Conservation (phyloP, 2,888 invertebrate genomes). For the Sycophila texana region DNA sequence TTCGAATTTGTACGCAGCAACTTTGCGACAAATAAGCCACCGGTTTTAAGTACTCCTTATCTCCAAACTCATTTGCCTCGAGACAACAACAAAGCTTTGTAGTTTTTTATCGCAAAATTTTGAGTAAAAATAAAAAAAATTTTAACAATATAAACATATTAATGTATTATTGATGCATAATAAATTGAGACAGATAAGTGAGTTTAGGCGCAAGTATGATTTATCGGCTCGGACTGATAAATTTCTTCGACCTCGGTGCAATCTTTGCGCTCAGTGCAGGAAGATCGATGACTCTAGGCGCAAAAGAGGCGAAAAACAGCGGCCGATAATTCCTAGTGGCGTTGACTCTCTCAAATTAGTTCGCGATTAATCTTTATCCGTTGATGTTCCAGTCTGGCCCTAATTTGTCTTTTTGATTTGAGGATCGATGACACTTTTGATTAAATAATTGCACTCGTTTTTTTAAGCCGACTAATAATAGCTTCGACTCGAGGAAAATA, state of each 20-base stretch:
- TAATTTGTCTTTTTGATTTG: not conserved
- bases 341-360: slow-evolving; percentile 21
- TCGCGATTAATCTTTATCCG: slow-evolving; percentile 16
- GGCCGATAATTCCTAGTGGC: slow-evolving; percentile 12
- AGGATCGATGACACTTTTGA: not conserved
- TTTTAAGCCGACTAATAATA: not conserved
- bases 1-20: no score
- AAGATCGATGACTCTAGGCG: slow-evolving; percentile 39
- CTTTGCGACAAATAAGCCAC: no score
- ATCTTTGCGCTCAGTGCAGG: no score
- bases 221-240: slow-evolving; percentile 18
- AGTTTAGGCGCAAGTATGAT: not conserved
- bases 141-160: no score
- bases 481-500: no score
- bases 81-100: not conserved
- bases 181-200: no score
- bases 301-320: slow-evolving; percentile 23
- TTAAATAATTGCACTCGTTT: not conserved
- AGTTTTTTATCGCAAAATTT: not conserved
- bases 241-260: not conserved
- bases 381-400: not conserved
- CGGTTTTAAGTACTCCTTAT: no score
- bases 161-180: no score
- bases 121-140: not conserved
- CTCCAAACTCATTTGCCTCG: no score